These are phyloP conservation scores for Spheniscus mendiculus DNA, from an alignment of 2,113 vertebrate species.

Conservation along the genomic window DNA sequence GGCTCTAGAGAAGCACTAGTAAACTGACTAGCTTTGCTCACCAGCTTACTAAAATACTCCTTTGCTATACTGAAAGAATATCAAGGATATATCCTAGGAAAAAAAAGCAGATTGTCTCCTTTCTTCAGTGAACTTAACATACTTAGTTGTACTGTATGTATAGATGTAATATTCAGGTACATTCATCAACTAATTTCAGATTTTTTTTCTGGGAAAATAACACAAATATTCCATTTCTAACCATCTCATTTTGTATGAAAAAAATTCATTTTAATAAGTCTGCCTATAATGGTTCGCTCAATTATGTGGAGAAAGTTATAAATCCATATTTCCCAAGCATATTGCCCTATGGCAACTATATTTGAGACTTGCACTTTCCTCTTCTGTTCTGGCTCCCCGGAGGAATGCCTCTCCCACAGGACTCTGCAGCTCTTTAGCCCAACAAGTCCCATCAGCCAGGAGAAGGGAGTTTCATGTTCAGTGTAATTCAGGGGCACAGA, in stretches of 20 bases:
- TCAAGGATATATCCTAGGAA: not conserved
- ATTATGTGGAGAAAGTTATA: not conserved
- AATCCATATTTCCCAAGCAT: fast-evolving
- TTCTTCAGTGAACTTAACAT: not conserved
- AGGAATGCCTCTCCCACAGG: not conserved
- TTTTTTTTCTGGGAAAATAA: not conserved
- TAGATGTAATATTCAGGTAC: not conserved
- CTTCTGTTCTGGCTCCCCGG: not conserved
- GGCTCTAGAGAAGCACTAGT: not conserved
- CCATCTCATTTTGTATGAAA: not conserved
- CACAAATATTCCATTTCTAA: not conserved
- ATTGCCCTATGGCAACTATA: not conserved
- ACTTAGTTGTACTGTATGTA: no score
- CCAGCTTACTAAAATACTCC: not conserved
- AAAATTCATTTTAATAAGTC: not conserved
- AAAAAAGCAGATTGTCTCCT: not conserved
- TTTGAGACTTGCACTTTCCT: not conserved
- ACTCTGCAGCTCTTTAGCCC: not conserved
- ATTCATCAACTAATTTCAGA: not conserved
- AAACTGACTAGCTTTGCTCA: not conserved
- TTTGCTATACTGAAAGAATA: not conserved
- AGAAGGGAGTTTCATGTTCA: not conserved
- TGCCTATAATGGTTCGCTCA: not conserved
- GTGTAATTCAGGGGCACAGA: not conserved
- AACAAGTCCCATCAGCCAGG: not conserved